Conservation (phyloP, 1,140 invertebrate species). For the Elymnias hypermnestra region DNA sequence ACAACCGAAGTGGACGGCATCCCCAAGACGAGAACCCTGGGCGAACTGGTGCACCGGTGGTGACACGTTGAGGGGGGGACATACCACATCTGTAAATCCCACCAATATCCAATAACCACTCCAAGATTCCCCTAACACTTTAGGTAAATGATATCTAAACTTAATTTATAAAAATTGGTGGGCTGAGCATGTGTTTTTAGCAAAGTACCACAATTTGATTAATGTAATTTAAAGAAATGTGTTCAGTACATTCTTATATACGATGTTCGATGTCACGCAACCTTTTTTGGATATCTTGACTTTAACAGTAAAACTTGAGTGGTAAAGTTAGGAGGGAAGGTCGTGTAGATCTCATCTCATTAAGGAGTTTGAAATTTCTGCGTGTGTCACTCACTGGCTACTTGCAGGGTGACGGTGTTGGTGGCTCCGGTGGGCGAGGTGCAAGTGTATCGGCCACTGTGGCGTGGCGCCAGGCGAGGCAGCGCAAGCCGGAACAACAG, state of each 20-base stretch:
- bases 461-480: slow-evolving; percentile 87
- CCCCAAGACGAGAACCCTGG: slow-evolving; percentile 47
- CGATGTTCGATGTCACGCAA: not conserved
- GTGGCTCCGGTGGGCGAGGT: slow-evolving; percentile 86
- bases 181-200: too few relatives aligned
- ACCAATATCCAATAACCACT: not conserved
- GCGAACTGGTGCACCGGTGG: slow-evolving; percentile 43
- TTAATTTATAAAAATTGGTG: too few relatives aligned
- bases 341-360: too few relatives aligned
- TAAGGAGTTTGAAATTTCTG: too few relatives aligned
- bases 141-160: too few relatives aligned
- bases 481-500: slow-evolving; percentile 90
- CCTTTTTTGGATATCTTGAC: not conserved
- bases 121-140: not conserved
- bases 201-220: too few relatives aligned
- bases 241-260: not conserved
- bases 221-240: too few relatives aligned
- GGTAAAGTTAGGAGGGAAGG: not conserved
- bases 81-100: slow-evolving; percentile 44
- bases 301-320: not conserved
- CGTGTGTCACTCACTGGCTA: slow-evolving; percentile 81
- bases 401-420: slow-evolving; percentile 86
- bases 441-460: slow-evolving; percentile 90
- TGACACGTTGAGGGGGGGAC: slow-evolving; percentile 37
- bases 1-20: slow-evolving; percentile 58